Base-by-base conservation (phyloP, 2,797 vertebrate genomes). In the Pteropus rufus region DNA sequence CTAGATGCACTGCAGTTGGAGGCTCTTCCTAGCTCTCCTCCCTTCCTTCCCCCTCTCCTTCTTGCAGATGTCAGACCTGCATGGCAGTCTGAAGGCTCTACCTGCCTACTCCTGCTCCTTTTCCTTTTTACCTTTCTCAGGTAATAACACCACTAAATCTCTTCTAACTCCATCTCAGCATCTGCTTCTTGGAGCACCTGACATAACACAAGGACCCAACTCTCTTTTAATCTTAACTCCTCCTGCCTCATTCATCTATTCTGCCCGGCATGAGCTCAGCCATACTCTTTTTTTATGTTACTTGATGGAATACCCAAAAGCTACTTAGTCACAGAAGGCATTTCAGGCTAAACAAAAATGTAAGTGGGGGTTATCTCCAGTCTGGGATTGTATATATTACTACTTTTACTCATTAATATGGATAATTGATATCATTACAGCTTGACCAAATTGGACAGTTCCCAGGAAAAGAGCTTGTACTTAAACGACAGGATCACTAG, bases 401-500 rank as follows among this genome's bases (percentile, higher is more conserved):
- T n/a, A 26, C 29, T 79, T 9, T 85, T 56, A 72, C 52, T 87
- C 89, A 83, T 85, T 92, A 80, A 81, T 83, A 70, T n/a, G 89
- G 79, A 80, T 86, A 77, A 96, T 16, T 76, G 92, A 94, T 91
- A 46, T 88, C 85, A 65, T 72, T 79, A 52, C n/a, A 65, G 65
- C 87, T 73, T 69, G 95, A 95, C 87, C 79, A 95, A 41, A 92
- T 82, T 58, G 93, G 87, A 69, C n/a, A 73, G 34, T 89, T 95
- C 75, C 67, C 89, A 95, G 93, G 80, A 91, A 97, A 92, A 91
- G 69, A 96, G 81, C 89, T 19, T 98, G 98, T 97, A 98, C 89
- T 97, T 97, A 95, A 90, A 92, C 62, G 26, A 15, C 23, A 82
- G 84, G 67, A 95, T 95, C 97, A 98, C 98, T 98, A 98, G 98